Evolutionary conservation across 2,888 invertebrate genomes (phyloP).

Genomic region (Ypsolopha scabrella): DNA sequence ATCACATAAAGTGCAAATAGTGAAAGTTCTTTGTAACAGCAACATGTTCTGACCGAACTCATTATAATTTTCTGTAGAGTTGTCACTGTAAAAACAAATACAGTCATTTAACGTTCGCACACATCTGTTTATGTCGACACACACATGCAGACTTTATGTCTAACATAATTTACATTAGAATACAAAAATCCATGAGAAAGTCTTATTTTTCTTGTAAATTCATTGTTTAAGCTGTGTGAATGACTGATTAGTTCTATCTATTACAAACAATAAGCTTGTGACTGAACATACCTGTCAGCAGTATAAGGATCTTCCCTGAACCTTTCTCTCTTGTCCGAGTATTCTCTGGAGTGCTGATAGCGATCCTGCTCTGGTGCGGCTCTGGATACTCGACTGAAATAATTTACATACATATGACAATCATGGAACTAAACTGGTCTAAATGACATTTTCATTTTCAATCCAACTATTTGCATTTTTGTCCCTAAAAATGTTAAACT

Average conservation of each 20-base stretch:
- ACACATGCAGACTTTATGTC: conserved; percentile 24
- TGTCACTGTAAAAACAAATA: conserved; percentile 69
- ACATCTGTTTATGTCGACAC: conserved; percentile 21
- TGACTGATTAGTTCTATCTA: background rate
- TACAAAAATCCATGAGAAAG: background rate
- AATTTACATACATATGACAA: no score
- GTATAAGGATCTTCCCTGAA: conserved; percentile 39
- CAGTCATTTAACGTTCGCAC: conserved; percentile 52
- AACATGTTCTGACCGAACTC: conserved; percentile 52
- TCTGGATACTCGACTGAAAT: conserved; percentile 7
- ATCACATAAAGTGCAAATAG: conserved; percentile 53
- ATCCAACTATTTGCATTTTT: no score
- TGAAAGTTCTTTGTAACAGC: conserved; percentile 61
- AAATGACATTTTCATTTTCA: no score
- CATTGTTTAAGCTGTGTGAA: background rate
- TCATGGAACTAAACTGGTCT: no score
- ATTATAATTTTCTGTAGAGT: conserved; percentile 62
- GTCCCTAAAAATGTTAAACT: no score
- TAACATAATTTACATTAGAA: background rate
- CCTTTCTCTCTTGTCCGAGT: conserved; percentile 44
- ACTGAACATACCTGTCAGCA: conserved; percentile 38
- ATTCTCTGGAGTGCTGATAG: conserved; percentile 38
- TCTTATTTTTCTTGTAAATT: background rate
- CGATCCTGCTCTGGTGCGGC: conserved; percentile 40
- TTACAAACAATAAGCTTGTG: background rate